These are phyloP conservation scores for Phthorimaea operculella DNA, from an alignment of 1,140 invertebrate genomes.

Conservation along the genomic window DNA sequence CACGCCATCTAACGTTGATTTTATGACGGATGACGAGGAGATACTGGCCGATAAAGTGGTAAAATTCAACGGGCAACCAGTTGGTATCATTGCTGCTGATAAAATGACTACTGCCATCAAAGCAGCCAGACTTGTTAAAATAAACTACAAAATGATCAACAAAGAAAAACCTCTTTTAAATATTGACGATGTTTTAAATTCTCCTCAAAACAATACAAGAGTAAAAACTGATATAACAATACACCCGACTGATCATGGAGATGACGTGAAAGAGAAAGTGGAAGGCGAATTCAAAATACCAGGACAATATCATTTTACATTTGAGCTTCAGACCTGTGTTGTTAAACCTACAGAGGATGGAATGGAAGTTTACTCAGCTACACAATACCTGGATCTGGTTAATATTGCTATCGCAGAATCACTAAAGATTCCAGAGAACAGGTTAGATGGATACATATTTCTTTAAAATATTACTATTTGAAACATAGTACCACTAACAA, in stretches of 20 bases:
- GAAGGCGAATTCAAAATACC: conserved; percentile 26
- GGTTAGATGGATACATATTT: too few relatives aligned
- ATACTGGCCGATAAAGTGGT: conserved; percentile 68
- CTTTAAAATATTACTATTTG: too few relatives aligned
- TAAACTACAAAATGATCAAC: conserved; percentile 70
- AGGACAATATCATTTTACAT: conserved; percentile 29
- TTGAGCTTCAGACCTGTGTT: conserved; percentile 70
- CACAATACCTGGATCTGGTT: conserved; percentile 71
- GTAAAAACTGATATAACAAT: conserved; percentile 29
- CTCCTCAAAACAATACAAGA: conserved; percentile 37
- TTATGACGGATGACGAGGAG: conserved; percentile 59
- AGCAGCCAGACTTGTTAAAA: conserved; percentile 75
- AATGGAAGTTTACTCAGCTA: conserved; percentile 68
- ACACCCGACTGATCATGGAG: conserved; percentile 31
- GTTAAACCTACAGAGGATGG: conserved; percentile 72
- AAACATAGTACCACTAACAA: too few relatives aligned
- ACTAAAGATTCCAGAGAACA: conserved; percentile 47
- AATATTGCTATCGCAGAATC: conserved; percentile 66
- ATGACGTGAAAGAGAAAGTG: conserved; percentile 23
- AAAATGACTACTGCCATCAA: conserved; percentile 72
- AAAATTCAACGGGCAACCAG: conserved; percentile 76
- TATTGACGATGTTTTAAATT: conserved; percentile 44
- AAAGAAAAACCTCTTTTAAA: conserved; percentile 42
- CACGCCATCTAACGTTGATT: conserved; percentile 17
- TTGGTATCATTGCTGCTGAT: conserved; percentile 78